phyloP scores from a whole-genome alignment of 2,888 invertebrate genomes.

The Pilophorus perplexus region DNA sequence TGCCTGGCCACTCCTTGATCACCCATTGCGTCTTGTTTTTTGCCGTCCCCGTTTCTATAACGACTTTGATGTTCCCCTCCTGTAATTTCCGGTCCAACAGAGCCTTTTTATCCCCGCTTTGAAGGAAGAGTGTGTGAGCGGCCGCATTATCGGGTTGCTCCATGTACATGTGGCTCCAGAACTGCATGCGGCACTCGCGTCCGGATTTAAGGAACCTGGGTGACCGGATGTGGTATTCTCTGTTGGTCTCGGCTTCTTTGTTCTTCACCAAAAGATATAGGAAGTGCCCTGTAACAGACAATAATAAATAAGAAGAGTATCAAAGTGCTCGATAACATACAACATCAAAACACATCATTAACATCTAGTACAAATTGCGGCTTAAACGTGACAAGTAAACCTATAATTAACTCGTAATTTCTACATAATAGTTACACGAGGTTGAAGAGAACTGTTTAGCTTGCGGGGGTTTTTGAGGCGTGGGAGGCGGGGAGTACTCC shows the following conservation, averaged over 20 bases:
- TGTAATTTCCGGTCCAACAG: conserved; percentile 39
- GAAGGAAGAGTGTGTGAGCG: neutral
- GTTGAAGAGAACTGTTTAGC: too few relatives aligned
- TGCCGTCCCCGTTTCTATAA: conserved; percentile 52
- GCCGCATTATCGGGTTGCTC: neutral
- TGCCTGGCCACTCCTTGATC: conserved; percentile 53
- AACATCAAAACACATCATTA: too few relatives aligned
- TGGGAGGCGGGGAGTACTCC: too few relatives aligned
- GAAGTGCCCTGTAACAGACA: conserved; percentile 73
- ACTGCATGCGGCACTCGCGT: conserved; percentile 53
- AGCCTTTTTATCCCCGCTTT: conserved; percentile 51
- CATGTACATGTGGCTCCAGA: conserved; percentile 54
- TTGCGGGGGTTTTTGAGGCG: neutral
- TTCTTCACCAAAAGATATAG: conserved; percentile 59
- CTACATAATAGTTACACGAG: too few relatives aligned
- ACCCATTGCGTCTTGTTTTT: conserved; percentile 54
- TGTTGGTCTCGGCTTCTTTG: conserved; percentile 48
- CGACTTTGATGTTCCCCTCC: conserved; percentile 54
- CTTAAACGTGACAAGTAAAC: too few relatives aligned
- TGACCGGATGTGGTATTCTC: conserved; percentile 53
- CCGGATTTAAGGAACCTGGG: conserved; percentile 53
- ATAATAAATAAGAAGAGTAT: too few relatives aligned
- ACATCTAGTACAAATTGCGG: too few relatives aligned
- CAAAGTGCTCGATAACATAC: too few relatives aligned
- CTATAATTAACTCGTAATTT: too few relatives aligned